Evolutionary conservation across 2,888 invertebrate species (phyloP).

Genomic region (Malthinus seriepunctatus): DNA sequence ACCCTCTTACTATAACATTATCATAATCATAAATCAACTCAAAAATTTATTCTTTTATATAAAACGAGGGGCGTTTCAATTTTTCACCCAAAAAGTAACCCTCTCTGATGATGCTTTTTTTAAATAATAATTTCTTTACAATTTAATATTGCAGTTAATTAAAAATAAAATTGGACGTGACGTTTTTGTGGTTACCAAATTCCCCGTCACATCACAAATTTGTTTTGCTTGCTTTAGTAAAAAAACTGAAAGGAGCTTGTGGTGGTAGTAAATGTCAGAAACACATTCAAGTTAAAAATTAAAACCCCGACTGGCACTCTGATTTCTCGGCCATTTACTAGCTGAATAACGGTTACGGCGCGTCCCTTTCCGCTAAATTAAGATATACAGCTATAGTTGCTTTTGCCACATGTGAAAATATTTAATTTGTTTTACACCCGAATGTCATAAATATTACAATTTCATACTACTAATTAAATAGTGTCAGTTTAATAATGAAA

Average conservation of each 20-base stretch:
- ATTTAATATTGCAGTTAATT: constrained; percentile 26
- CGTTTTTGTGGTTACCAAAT: constrained; percentile 41
- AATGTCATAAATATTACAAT: constrained; percentile 44
- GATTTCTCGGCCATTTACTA: constrained; percentile 54
- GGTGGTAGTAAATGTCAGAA: constrained; percentile 52
- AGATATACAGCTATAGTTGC: constrained; percentile 49
- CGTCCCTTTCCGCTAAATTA: constrained; percentile 47
- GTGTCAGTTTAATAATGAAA: neutral
- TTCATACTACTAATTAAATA: constrained; percentile 7
- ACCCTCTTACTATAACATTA: too few species aligned
- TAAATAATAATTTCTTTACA: too few species aligned
- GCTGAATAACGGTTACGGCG: constrained; percentile 48
- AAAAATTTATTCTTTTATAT: too few species aligned
- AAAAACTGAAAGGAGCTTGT: constrained; percentile 48
- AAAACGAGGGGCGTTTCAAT: too few species aligned
- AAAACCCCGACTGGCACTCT: constrained; percentile 51
- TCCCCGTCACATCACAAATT: constrained; percentile 46
- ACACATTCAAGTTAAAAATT: constrained; percentile 54
- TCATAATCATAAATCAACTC: too few species aligned
- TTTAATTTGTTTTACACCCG: constrained; percentile 48
- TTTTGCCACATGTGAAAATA: constrained; percentile 50
- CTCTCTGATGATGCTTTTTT: too few species aligned
- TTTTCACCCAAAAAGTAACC: too few species aligned
- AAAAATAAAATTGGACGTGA: constrained; percentile 34
- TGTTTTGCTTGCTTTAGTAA: constrained; percentile 44